Base-by-base conservation (phyloP, 1,140 invertebrate species). In the Sminthurinus signatus region DNA sequence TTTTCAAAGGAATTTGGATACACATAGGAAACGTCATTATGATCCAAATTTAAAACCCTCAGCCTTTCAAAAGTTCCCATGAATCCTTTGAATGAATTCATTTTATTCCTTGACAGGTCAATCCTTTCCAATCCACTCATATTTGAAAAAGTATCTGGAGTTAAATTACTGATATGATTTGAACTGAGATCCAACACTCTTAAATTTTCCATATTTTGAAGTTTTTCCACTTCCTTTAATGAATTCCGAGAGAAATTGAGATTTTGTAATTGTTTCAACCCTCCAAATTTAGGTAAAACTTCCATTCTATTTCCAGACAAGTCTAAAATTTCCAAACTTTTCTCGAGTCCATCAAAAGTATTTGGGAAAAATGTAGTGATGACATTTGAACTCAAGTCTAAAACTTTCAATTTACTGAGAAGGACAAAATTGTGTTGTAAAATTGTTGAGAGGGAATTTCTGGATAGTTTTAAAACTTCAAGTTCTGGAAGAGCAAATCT, bases 1-100 rank as follows among this genome's bases (percentile, higher is more conserved):
- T 89, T 87, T 72, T 85, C 83, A 73, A 93, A 92, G 3, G 88
- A 88, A 0, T 88, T 86, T 2, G 87, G 86, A 70, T 87, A 89
- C 32, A 89, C 75, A 74, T 89, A 89, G 71, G 82, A 85, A 29
- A 91, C 76, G 67, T 86, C 83, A 77, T 91, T 91, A 51, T 87
- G 75, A 10, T 85, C 85, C 29, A 91, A 80, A 73, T 89, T 85
- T 25, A 91, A 76, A 56, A 83, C 78, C 78, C 88, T 84, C 29
- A 91, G 76, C 60, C 65, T 42, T 46, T 69, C 29, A 69, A 68
- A 64, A 27, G 71, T 67, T 19, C 57, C 50, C 28, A 81, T 81
- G 74, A 89, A 87, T 2, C 86, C 87, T 78, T 87, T 88, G 71
- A 90, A 89, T 1, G 85, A 84, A 44, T 80, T 85, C 61, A 90